Evolutionary conservation across 2,888 invertebrate genomes (phyloP).

Genomic region (Phania funesta): DNA sequence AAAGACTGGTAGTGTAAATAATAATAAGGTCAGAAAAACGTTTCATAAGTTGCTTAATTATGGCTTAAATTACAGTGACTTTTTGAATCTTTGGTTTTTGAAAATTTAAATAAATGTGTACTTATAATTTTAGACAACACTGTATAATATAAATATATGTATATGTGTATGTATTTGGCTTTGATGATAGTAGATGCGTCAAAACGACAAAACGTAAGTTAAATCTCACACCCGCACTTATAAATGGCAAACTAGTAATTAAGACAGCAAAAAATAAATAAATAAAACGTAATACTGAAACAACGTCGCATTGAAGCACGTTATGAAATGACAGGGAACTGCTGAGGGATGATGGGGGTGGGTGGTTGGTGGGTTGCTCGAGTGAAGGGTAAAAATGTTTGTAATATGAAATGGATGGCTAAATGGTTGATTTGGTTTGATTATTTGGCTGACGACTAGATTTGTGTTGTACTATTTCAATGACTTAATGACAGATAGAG

Average conservation of each 20-base stretch:
- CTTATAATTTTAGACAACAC: not conserved
- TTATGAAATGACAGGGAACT: not conserved
- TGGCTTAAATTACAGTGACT: no score
- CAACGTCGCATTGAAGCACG: conserved; percentile 19
- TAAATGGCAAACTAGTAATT: conserved; percentile 30
- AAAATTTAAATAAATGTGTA: not conserved
- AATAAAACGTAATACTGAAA: conserved; percentile 29
- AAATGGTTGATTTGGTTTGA: conserved; percentile 42
- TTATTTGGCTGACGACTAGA: conserved; percentile 33
- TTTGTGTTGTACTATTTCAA: conserved; percentile 8
- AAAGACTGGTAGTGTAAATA: not conserved
- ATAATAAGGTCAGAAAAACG: not conserved
- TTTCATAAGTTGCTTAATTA: no score
- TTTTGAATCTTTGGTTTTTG: no score
- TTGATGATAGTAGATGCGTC: conserved; percentile 42
- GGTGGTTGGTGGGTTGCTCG: conserved; percentile 2
- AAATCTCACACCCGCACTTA: conserved; percentile 70
- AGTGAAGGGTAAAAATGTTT: conserved; percentile 24
- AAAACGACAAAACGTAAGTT: conserved; percentile 64
- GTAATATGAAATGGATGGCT: conserved; percentile 19
- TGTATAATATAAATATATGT: not conserved
- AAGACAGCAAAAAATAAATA: conserved; percentile 10
- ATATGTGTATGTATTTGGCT: not conserved
- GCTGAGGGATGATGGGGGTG: not conserved
- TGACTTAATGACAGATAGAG: conserved; percentile 15